Conservation (phyloP, 2,888 invertebrate species). For the Trissoscelio sp. region DNA sequence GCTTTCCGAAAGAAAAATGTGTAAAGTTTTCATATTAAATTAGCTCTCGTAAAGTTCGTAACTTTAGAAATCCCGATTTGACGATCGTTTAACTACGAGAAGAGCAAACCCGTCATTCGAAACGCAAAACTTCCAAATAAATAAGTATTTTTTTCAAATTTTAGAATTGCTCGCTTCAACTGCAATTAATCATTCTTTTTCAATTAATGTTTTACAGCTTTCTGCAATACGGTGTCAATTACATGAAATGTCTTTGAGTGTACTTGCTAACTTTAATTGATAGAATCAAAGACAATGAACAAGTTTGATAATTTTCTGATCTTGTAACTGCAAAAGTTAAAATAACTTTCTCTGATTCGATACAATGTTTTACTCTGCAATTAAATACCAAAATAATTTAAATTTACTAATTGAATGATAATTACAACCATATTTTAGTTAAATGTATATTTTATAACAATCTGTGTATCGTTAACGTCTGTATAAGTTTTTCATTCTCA, state of each 20-base stretch:
- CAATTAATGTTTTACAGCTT: constrained; percentile 6
- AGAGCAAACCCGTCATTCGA: constrained; percentile 25
- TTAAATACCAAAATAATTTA: neutral
- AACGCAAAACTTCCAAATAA: constrained; percentile 38
- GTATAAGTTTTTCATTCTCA: too few relatives aligned
- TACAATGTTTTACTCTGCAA: neutral
- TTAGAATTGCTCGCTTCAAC: constrained; percentile 12
- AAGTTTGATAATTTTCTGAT: neutral
- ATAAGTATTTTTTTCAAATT: constrained; percentile 24
- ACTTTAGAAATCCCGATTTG: constrained; percentile 40
- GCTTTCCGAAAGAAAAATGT: constrained; percentile 42
- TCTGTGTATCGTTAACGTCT: too few relatives aligned
- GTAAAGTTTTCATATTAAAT: constrained; percentile 50
- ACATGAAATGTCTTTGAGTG: too few relatives aligned
- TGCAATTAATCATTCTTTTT: constrained; percentile 1
- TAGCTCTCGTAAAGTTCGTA: constrained; percentile 42
- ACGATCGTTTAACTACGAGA: constrained; percentile 42
- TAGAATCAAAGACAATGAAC: neutral
- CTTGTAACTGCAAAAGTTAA: neutral
- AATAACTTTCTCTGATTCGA: neutral
- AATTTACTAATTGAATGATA: neutral
- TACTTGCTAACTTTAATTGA: too few relatives aligned
- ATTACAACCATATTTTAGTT: neutral
- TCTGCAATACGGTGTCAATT: neutral
- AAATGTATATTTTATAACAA: too few relatives aligned